phyloP scores from a whole-genome alignment of 2,888 invertebrate genomes.

The Dolichomitus sp. region DNA sequence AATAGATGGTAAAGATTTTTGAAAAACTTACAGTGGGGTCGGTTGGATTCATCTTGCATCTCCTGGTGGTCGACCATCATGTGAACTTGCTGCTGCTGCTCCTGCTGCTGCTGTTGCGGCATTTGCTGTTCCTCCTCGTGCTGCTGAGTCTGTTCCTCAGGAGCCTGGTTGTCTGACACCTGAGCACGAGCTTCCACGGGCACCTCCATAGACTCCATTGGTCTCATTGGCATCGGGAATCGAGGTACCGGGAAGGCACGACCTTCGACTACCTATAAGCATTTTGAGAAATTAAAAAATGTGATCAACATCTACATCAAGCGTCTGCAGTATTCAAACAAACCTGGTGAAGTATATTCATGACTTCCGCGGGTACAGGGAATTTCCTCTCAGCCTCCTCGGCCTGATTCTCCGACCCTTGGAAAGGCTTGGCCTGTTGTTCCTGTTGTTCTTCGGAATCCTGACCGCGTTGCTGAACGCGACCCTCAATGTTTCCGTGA shows the following conservation, averaged over 20 bases:
- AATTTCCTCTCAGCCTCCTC: slow-evolving; percentile 79
- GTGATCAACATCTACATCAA: background rate
- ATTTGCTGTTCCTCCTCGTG: slow-evolving; percentile 76
- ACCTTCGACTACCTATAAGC: slow-evolving; percentile 80
- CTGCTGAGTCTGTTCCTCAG: slow-evolving; percentile 76
- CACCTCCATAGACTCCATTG: slow-evolving; percentile 80
- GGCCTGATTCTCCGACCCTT: slow-evolving; percentile 78
- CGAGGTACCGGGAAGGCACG: slow-evolving; percentile 80
- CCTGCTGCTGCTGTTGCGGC: slow-evolving; percentile 83
- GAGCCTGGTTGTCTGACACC: slow-evolving; percentile 77
- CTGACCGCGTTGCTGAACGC: slow-evolving; percentile 73
- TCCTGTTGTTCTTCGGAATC: slow-evolving; percentile 76
- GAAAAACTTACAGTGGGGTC: slow-evolving; percentile 92
- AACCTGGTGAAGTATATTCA: slow-evolving; percentile 81
- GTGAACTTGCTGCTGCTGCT: slow-evolving; percentile 85
- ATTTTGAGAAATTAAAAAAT: background rate
- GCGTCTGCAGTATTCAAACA: slow-evolving; percentile 15
- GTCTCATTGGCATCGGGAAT: slow-evolving; percentile 77
- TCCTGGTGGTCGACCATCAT: slow-evolving; percentile 84
- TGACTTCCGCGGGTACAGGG: slow-evolving; percentile 80
- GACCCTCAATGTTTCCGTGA: slow-evolving; percentile 81
- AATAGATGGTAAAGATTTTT: background rate
- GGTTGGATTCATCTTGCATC: slow-evolving; percentile 88
- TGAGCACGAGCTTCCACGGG: slow-evolving; percentile 81
- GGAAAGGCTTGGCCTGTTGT: slow-evolving; percentile 79